phyloP scores from a whole-genome alignment of 64 coral and sea anemone species.

The Cladopsammia gracilis region DNA sequence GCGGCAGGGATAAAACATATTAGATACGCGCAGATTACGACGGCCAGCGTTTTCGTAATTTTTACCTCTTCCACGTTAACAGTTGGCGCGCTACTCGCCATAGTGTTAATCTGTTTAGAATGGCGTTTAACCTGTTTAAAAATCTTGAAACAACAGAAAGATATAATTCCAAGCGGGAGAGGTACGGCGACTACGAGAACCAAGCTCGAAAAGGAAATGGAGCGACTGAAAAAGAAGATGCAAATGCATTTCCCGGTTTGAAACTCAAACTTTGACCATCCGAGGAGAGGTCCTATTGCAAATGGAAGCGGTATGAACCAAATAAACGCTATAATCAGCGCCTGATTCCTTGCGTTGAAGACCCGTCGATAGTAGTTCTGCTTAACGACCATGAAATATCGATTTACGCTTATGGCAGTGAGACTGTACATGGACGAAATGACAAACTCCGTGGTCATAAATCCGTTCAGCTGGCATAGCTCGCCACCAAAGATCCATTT shows the following conservation, averaged over 20 bases:
- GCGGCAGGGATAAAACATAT: too few relatives aligned
- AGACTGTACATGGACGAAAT: too few relatives aligned
- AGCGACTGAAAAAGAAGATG: conserved; percentile 77
- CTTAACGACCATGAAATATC: too few relatives aligned
- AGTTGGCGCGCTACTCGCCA: too few relatives aligned
- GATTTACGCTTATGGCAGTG: too few relatives aligned
- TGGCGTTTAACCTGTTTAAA: conserved; percentile 56
- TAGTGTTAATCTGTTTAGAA: background rate
- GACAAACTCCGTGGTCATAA: conserved; percentile 22
- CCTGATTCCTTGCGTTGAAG: too few relatives aligned
- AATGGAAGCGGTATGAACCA: conserved; percentile 77
- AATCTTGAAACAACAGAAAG: conserved; percentile 75
- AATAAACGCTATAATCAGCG: conserved; percentile 26
- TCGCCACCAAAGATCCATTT: conserved; percentile 54
- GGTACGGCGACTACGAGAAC: conserved; percentile 49
- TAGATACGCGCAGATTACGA: conserved; percentile 37
- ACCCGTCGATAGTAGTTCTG: too few relatives aligned
- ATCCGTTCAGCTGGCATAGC: conserved; percentile 48
- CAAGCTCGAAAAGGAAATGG: background rate
- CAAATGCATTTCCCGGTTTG: conserved; percentile 60
- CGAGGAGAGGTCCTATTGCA: conserved; percentile 71
- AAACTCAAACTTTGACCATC: conserved; percentile 81
- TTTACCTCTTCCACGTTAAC: conserved; percentile 72
- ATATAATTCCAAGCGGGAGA: background rate
- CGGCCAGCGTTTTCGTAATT: conserved; percentile 69